Percentiles rank a stretch among this genome's conserved stretches.
These are phyloP conservation scores for Lepisosteus oculatus DNA, from an alignment of 2,113 vertebrate genomes.

Conservation along the genomic window DNA sequence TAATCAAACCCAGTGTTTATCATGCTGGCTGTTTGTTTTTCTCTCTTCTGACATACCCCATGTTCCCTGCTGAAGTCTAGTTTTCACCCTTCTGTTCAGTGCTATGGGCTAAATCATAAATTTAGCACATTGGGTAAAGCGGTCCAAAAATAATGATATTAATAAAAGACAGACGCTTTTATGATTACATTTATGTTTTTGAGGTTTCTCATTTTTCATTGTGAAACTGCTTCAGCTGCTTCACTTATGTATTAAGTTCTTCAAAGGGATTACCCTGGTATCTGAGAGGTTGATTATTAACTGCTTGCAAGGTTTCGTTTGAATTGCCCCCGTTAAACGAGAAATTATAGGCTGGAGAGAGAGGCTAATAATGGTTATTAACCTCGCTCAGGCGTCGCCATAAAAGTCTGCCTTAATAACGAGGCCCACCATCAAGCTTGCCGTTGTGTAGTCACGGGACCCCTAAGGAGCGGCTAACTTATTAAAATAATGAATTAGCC, in stretches of 20 bases:
- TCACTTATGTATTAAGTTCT: constrained; percentile 44
- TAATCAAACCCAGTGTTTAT: not conserved
- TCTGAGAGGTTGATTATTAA: constrained; percentile 69
- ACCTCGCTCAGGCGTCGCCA: constrained; percentile 69
- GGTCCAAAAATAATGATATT: too few relatives aligned
- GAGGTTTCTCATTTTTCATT: not conserved
- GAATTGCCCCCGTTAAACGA: constrained; percentile 73
- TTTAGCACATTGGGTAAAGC: too few relatives aligned
- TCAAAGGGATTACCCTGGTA: constrained; percentile 68
- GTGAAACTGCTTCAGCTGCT: constrained; percentile 54
- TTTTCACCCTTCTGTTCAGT: not conserved
- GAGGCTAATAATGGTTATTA: constrained; percentile 81
- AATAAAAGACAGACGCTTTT: too few relatives aligned
- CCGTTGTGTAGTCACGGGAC: constrained; percentile 59
- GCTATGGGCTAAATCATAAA: too few relatives aligned
- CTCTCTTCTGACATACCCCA: too few relatives aligned
- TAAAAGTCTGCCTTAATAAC: constrained; percentile 69
- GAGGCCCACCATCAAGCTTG: constrained; percentile 72
- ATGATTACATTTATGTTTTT: too few relatives aligned
- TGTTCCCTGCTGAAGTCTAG: not conserved
- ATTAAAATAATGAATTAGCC: constrained; percentile 86
- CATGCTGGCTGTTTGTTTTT: too few relatives aligned
- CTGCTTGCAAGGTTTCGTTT: constrained; percentile 66
- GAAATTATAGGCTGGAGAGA: constrained; percentile 74
- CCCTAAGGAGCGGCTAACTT: constrained; percentile 81